Conservation (phyloP, 2,888 invertebrate genomes). For the Scaptomyza cyrtandrae region DNA sequence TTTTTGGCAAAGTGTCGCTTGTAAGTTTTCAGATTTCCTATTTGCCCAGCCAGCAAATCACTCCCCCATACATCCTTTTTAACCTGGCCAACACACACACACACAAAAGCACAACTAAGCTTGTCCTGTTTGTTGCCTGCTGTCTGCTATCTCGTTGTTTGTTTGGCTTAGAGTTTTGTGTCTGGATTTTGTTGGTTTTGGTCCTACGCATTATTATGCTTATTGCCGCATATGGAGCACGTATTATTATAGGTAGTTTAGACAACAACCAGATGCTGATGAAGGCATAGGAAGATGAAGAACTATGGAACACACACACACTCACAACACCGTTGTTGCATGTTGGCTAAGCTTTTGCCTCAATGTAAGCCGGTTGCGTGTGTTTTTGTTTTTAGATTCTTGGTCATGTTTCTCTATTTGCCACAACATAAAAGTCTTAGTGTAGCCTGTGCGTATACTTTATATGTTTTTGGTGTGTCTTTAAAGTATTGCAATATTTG, state of each 20-base stretch:
- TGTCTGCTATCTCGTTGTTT: conserved; percentile 19
- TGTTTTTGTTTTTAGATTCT: conserved; percentile 34
- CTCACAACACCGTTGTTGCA: conserved; percentile 20
- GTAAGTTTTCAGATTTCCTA: conserved; percentile 64
- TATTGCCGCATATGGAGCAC: conserved; percentile 75
- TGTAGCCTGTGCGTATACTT: background rate
- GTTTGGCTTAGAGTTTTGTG: conserved; percentile 27
- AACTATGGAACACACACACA: conserved; percentile 13
- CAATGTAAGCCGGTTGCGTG: conserved; percentile 22
- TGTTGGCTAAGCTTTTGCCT: conserved; percentile 31
- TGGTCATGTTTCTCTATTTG: conserved; percentile 46
- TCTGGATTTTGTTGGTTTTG: conserved; percentile 48
- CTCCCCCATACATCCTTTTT: background rate
- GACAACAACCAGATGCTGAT: conserved; percentile 11
- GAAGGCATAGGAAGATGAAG: background rate
- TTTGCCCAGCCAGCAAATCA: conserved; percentile 28
- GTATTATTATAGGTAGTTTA: conserved; percentile 74
- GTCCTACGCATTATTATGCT: conserved; percentile 67
- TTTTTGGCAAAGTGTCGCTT: conserved; percentile 55
- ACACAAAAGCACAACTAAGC: conserved; percentile 12
- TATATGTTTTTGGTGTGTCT: background rate
- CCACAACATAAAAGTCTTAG: conserved; percentile 23
- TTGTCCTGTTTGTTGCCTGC: conserved; percentile 21
- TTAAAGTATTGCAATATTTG: conserved; percentile 13
- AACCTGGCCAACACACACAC: conserved; percentile 35